These are phyloP conservation scores for Amiota mariae DNA, from an alignment of 2,888 invertebrate genomes.

Conservation along the genomic window DNA sequence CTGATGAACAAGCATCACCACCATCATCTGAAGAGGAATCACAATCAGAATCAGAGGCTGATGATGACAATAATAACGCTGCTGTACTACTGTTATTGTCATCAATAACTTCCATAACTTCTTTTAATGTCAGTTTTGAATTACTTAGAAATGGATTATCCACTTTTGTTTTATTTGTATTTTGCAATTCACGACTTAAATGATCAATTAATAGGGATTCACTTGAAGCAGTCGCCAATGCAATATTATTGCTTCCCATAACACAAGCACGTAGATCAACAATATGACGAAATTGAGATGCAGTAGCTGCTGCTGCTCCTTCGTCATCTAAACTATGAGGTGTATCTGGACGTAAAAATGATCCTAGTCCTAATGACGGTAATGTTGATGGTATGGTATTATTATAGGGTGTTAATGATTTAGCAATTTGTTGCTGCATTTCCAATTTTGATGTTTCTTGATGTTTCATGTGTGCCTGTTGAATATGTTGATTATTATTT, in stretches of 20 bases:
- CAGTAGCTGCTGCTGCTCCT: slow-evolving; percentile 60
- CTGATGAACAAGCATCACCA: slow-evolving; percentile 43
- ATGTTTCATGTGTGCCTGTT: slow-evolving; percentile 36
- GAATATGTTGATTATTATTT: slow-evolving; percentile 52
- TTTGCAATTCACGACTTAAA: slow-evolving; percentile 69
- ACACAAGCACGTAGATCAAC: slow-evolving; percentile 72
- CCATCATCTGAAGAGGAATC: slow-evolving; percentile 40
- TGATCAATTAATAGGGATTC: slow-evolving; percentile 55
- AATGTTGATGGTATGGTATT: background rate
- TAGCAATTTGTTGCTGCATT: slow-evolving; percentile 41
- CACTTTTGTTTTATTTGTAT: slow-evolving; percentile 62
- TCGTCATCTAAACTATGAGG: slow-evolving; percentile 70
- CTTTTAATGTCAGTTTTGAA: slow-evolving; percentile 47
- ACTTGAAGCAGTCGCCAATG: slow-evolving; percentile 48
- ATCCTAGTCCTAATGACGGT: slow-evolving; percentile 32
- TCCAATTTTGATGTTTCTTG: slow-evolving; percentile 37
- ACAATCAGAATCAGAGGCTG: slow-evolving; percentile 19
- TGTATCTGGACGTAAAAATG: slow-evolving; percentile 64
- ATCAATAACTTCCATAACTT: slow-evolving; percentile 68
- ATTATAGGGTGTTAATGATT: slow-evolving; percentile 40
- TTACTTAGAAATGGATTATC: slow-evolving; percentile 49
- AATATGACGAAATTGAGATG: slow-evolving; percentile 55
- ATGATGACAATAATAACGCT: slow-evolving; percentile 24
- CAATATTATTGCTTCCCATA: slow-evolving; percentile 73
- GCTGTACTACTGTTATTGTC: slow-evolving; percentile 25